phyloP scores from a whole-genome alignment of 2,797 vertebrate species.

The Euthynnus affinis region DNA sequence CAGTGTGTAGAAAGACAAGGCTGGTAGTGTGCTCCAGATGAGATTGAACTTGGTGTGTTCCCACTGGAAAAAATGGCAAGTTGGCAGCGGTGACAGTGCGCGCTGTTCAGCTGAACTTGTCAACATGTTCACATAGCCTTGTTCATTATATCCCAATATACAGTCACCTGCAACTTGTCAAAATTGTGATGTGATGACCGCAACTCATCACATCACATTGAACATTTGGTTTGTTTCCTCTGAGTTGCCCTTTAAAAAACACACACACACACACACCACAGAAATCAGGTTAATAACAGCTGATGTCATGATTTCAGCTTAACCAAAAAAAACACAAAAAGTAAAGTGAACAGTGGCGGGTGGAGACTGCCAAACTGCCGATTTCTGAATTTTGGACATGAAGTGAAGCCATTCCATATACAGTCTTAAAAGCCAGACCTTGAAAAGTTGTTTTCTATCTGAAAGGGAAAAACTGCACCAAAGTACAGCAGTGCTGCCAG shows the following conservation, averaged over 20 bases:
- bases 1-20: constrained; percentile 2
- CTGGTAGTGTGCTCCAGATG: constrained; percentile 10
- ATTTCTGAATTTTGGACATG: background rate
- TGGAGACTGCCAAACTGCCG: background rate
- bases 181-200: constrained; percentile 30
- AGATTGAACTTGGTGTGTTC: constrained; percentile 28
- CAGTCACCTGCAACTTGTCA: constrained; percentile 21
- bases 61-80: constrained; percentile 1
- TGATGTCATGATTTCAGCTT: no score
- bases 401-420: background rate
- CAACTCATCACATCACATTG: background rate
- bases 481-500: no score
- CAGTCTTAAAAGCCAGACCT: no score
- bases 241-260: constrained; percentile 6
- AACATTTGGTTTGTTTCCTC: constrained; percentile 15
- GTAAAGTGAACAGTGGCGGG: no score
- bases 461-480: background rate
- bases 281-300: background rate
- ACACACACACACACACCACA: constrained; percentile 6
- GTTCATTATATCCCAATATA: constrained; percentile 33
- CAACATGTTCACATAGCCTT: constrained; percentile 13
- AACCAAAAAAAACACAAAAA: no score
- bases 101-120: constrained; percentile 20
- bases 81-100: constrained; percentile 19
- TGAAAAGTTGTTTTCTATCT: no score